These are phyloP conservation scores for Takifugu flavidus DNA, from an alignment of 2,113 vertebrate genomes.

Conservation along the genomic window DNA sequence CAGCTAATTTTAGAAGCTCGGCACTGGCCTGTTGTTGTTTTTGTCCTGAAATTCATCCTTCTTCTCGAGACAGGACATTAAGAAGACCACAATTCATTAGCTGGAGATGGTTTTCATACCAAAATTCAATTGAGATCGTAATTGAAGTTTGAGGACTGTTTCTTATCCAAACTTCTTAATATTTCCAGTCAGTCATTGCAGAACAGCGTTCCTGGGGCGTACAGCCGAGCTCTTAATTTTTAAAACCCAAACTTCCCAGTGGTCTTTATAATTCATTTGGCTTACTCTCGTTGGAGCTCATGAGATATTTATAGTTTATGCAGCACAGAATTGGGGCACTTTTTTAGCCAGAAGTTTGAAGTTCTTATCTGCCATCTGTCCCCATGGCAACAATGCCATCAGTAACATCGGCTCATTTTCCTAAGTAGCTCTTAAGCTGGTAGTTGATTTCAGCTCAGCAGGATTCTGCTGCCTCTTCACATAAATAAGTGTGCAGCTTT, in stretches of 20 bases:
- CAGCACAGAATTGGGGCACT: conserved; percentile 13
- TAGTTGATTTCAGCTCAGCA: conserved; percentile 22
- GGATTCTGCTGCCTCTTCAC: too few species aligned
- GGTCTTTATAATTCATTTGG: not conserved
- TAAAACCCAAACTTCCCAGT: not conserved
- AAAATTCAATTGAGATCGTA: not conserved
- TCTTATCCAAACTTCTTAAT: too few species aligned
- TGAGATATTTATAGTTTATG: conserved; percentile 11
- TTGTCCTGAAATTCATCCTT: not conserved
- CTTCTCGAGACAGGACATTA: conserved; percentile 14
- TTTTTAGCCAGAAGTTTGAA: conserved; percentile 33
- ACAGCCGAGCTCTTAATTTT: not conserved
- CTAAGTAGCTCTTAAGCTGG: conserved; percentile 26
- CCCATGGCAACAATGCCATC: conserved; percentile 69
- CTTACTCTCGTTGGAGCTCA: not conserved
- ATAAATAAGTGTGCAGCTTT: too few species aligned
- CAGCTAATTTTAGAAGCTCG: conserved; percentile 63
- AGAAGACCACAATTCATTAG: not conserved
- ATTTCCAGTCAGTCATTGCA: too few species aligned
- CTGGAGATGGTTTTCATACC: too few species aligned
- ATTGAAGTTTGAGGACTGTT: too few species aligned
- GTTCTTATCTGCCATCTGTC: conserved; percentile 57
- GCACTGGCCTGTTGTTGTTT: conserved; percentile 13
- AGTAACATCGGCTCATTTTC: conserved; percentile 30
- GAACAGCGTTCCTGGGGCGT: too few species aligned